Percentiles rank a stretch among this genome's conserved stretches.
Conservation (phyloP, 2,797 vertebrate genomes). For the Glossophaga mutica region DNA sequence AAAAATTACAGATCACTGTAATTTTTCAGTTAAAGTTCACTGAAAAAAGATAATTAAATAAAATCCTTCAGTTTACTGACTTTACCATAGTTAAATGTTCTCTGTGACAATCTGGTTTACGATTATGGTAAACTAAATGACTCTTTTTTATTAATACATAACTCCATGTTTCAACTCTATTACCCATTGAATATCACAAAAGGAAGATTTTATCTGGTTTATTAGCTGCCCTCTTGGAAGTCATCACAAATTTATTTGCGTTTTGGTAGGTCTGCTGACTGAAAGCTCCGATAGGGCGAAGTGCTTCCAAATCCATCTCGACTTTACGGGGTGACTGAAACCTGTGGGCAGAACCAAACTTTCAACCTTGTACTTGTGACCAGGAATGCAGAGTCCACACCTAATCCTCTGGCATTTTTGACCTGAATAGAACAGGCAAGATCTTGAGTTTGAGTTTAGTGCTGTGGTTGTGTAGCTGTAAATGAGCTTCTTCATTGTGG, state of each 20-base stretch:
- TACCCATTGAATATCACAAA: slow-evolving; percentile 70
- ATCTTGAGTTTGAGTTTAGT: background rate
- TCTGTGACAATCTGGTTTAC: slow-evolving; percentile 59
- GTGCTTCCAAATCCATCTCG: slow-evolving; percentile 30
- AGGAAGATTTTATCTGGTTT: slow-evolving; percentile 75
- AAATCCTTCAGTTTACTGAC: slow-evolving; percentile 52
- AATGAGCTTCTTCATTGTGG: background rate
- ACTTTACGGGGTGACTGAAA: slow-evolving; percentile 46
- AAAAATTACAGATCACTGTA: background rate
- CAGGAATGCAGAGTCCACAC: background rate
- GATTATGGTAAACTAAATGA: slow-evolving; percentile 38
- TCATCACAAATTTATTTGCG: slow-evolving; percentile 71
- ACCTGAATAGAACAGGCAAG: background rate
- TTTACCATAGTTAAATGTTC: slow-evolving; percentile 68
- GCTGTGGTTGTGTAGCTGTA: background rate
- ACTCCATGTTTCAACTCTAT: slow-evolving; percentile 74
- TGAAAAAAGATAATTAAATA: slow-evolving; percentile 51
- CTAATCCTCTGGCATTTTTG: background rate
- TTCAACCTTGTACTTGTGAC: slow-evolving; percentile 35
- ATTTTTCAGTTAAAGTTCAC: background rate
- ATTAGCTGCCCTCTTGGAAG: slow-evolving; percentile 74
- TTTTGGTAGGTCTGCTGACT: slow-evolving; percentile 18
- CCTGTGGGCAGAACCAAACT: background rate
- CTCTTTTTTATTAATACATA: slow-evolving; percentile 70
- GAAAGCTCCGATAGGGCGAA: slow-evolving; percentile 44